phyloP scores from a whole-genome alignment of 2,113 vertebrate species.

The Sceloporus tristichus region DNA sequence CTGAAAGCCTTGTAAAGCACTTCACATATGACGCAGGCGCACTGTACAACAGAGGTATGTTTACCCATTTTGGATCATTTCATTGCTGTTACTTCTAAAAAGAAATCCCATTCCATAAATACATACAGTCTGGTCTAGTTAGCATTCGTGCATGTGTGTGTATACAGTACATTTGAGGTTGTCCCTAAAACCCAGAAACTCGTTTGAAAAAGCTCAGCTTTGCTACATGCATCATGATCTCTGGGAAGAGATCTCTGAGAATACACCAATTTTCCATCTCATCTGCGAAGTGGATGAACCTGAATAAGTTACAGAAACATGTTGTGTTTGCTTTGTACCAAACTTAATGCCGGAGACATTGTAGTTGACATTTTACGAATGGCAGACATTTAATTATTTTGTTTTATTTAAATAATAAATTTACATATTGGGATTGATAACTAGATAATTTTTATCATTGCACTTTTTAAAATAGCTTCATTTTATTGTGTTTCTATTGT shows the following conservation, averaged over 20 bases:
- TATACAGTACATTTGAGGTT: background rate
- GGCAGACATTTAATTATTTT: no score
- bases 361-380: no score
- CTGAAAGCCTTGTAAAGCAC: no score
- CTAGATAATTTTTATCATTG: background rate
- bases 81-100: background rate
- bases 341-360: background rate
- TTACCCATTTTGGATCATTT: background rate
- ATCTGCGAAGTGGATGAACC: background rate
- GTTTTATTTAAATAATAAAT: background rate
- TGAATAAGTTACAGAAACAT: background rate
- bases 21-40: no score
- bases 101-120: slow-evolving; percentile 2
- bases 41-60: no score
- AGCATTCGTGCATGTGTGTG: background rate
- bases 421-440: background rate
- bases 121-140: background rate
- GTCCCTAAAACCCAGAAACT: background rate
- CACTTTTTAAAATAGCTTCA: background rate
- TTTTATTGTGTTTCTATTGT: background rate
- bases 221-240: background rate
- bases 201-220: background rate
- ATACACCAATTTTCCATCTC: background rate
- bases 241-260: background rate
- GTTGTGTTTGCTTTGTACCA: background rate